phyloP scores from a whole-genome alignment of 2,888 invertebrate genomes.

The Panopea generosa region DNA sequence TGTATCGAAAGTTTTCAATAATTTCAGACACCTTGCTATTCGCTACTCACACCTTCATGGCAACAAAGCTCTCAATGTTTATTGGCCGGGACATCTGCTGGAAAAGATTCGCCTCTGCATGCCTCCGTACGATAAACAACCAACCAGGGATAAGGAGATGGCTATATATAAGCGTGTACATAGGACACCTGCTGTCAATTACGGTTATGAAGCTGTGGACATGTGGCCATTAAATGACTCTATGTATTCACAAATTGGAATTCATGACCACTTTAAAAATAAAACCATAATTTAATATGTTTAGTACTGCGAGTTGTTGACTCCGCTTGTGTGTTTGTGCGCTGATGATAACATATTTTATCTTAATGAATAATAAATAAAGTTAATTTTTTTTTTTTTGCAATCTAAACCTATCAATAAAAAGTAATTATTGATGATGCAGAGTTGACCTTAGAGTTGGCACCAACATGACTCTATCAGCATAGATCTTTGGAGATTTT shows the following conservation, averaged over 20 bases:
- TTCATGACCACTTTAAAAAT: conserved; percentile 69
- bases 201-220: conserved; percentile 53
- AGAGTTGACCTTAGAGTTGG: no score
- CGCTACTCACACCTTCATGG: conserved; percentile 72
- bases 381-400: no score
- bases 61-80: conserved; percentile 70
- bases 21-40: conserved; percentile 69
- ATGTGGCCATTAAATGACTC: conserved; percentile 71
- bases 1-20: no score
- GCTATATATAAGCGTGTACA: conserved; percentile 70
- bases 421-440: no score
- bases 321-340: no score
- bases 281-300: conserved; percentile 54
- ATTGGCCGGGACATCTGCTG: conserved; percentile 83
- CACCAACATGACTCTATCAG: no score
- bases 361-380: no score
- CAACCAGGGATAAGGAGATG: conserved; percentile 49
- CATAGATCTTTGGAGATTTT: no score
- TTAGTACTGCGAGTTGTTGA: no score
- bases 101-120: conserved; percentile 81
- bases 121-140: conserved; percentile 69
- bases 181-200: conserved; percentile 56
- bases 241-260: conserved; percentile 72
- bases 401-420: no score
- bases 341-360: no score